These are phyloP conservation scores for Triplophysa siluroides DNA, from an alignment of 2,113 vertebrate genomes.

Conservation along the genomic window DNA sequence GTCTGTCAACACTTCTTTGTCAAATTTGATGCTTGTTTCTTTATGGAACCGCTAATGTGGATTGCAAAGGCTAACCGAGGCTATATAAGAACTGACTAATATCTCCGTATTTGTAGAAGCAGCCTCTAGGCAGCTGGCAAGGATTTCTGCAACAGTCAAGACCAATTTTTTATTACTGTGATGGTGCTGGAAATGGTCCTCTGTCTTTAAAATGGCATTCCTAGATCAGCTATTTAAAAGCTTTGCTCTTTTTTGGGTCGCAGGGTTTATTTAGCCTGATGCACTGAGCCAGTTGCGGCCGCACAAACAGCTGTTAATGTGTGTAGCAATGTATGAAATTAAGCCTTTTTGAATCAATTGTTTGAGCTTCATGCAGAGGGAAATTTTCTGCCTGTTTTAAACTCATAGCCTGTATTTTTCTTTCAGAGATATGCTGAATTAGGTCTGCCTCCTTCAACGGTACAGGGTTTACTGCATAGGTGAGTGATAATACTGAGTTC, in stretches of 20 bases:
- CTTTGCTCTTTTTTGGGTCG: conserved; percentile 21
- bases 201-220: conserved; percentile 13
- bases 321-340: not conserved
- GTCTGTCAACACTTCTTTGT: not conserved
- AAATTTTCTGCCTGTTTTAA: not conserved
- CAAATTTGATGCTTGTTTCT: not conserved
- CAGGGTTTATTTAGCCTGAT: conserved; percentile 29
- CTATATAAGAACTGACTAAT: not conserved
- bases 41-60: not conserved
- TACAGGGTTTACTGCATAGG: conserved; percentile 82
- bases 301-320: not conserved
- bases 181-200: not conserved
- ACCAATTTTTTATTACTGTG: too few species aligned
- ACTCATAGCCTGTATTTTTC: conserved; percentile 12
- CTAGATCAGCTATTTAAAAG: conserved; percentile 19
- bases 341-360: not conserved
- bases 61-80: not conserved
- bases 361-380: not conserved
- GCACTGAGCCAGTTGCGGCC: not conserved
- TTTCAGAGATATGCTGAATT: conserved; percentile 87
- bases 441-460: conserved; percentile 79
- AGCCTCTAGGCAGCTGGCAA: too few species aligned
- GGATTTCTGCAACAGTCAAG: not conserved
- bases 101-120: not conserved
- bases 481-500: conserved; percentile 62